These are phyloP conservation scores for Pseudomyrmex sp. DNA, from an alignment of 1,140 invertebrate genomes.

Conservation along the genomic window DNA sequence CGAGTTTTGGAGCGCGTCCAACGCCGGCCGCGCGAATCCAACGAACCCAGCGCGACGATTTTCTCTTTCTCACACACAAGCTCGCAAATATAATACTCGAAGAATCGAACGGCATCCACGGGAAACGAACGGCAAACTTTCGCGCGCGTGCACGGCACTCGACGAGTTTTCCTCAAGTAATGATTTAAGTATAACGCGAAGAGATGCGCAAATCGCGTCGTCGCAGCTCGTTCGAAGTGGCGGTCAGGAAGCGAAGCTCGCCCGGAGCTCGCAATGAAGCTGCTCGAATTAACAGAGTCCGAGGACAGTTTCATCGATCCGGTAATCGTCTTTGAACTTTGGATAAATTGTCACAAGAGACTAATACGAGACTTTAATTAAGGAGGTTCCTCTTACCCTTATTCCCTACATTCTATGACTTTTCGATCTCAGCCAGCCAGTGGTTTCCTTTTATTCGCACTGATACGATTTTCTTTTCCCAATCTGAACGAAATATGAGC, in stretches of 20 bases:
- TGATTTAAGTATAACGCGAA: constrained; percentile 46
- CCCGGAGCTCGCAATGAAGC: constrained; percentile 15
- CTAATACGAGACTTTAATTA: constrained; percentile 57
- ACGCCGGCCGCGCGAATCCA: constrained; percentile 21
- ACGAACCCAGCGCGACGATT: constrained; percentile 42
- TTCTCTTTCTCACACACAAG: not conserved
- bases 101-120: constrained; percentile 24
- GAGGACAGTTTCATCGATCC: constrained; percentile 34
- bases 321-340: constrained; percentile 49
- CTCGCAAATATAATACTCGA: constrained; percentile 33
- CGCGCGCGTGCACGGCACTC: constrained; percentile 1
- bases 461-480: not conserved
- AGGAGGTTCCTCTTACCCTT: not conserved
- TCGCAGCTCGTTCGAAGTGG: constrained; percentile 20
- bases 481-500: not conserved
- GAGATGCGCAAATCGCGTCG: constrained; percentile 35
- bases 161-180: constrained; percentile 40
- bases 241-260: constrained; percentile 38
- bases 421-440: not conserved
- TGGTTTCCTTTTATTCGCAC: not conserved
- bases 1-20: constrained; percentile 52
- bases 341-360: constrained; percentile 40
- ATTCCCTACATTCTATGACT: not conserved
- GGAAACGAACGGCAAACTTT: constrained; percentile 21
- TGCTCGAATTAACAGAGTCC: constrained; percentile 43